Conservation (phyloP, 2,797 vertebrate genomes). For the Cynodonichthys magdalenae region DNA sequence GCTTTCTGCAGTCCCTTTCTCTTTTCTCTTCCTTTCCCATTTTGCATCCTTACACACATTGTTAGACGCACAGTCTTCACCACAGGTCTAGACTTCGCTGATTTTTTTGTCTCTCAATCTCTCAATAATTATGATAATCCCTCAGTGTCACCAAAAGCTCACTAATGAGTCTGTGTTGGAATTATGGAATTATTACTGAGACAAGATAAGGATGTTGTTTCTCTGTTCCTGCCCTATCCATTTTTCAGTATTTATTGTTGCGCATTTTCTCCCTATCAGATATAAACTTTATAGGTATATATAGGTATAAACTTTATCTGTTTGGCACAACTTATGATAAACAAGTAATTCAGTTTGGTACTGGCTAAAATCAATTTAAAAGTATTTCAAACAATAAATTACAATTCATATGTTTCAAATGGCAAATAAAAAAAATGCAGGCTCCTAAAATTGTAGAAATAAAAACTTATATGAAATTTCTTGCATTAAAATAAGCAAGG, state of each 20-base stretch:
- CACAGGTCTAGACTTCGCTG: conserved; percentile 56
- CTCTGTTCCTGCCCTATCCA: conserved; percentile 33
- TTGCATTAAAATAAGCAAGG: conserved; percentile 7
- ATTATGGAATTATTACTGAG: conserved; percentile 39
- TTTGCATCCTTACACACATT: conserved; percentile 64
- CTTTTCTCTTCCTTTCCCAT: conserved; percentile 68
- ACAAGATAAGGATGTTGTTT: conserved; percentile 39
- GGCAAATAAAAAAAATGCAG: conserved; percentile 22
- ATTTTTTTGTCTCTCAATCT: conserved; percentile 30
- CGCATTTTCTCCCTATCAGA: conserved; percentile 30
- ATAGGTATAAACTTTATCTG: no score
- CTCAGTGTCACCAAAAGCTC: conserved; percentile 27
- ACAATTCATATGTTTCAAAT: conserved; percentile 3
- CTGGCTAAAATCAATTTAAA: conserved; percentile 39
- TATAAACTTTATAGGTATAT: no score
- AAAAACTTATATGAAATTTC: conserved; percentile 21
- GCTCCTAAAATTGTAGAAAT: conserved; percentile 29
- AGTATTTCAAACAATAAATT: conserved; percentile 48
- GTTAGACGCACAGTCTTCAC: conserved; percentile 44
- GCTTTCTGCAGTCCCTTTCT: conserved; percentile 76
- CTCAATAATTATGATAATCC: conserved; percentile 38
- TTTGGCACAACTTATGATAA: conserved; percentile 21
- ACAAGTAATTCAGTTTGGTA: conserved; percentile 27
- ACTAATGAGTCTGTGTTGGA: conserved; percentile 43
- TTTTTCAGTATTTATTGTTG: conserved; percentile 31